phyloP scores from a whole-genome alignment of 2,888 invertebrate genomes.

The Dioctria rufipes region DNA sequence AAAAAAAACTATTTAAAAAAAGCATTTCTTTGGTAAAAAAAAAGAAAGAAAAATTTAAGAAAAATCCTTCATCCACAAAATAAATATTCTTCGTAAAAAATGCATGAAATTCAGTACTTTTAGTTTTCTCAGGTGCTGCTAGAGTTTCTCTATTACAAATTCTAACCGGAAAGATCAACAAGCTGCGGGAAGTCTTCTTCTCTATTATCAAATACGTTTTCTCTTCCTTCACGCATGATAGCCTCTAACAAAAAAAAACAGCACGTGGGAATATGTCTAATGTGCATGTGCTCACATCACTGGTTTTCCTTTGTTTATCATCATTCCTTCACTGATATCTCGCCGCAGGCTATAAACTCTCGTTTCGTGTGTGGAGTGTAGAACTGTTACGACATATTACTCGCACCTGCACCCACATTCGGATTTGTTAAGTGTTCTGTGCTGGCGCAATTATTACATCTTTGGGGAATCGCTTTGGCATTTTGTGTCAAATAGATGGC shows the following conservation, averaged over 20 bases:
- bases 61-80: no score
- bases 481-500: neutral
- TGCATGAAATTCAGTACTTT: no score
- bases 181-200: neutral
- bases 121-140: no score
- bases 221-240: conserved; percentile 17
- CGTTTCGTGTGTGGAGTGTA: neutral
- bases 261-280: neutral
- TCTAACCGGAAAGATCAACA: neutral
- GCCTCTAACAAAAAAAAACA: conserved; percentile 1
- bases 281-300: conserved; percentile 3
- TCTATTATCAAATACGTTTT: neutral
- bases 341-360: neutral
- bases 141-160: no score
- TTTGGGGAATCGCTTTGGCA: conserved; percentile 20
- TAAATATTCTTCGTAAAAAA: no score
- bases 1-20: no score
- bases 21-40: no score
- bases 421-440: conserved; percentile 17
- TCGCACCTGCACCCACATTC: conserved; percentile 26
- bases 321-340: neutral
- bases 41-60: no score
- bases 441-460: neutral
- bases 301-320: neutral
- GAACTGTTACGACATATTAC: conserved; percentile 9